Evolutionary conservation across 53 echinoderm and acorn worm genomes (phyloP).

Genomic region (Antedon mediterranea): DNA sequence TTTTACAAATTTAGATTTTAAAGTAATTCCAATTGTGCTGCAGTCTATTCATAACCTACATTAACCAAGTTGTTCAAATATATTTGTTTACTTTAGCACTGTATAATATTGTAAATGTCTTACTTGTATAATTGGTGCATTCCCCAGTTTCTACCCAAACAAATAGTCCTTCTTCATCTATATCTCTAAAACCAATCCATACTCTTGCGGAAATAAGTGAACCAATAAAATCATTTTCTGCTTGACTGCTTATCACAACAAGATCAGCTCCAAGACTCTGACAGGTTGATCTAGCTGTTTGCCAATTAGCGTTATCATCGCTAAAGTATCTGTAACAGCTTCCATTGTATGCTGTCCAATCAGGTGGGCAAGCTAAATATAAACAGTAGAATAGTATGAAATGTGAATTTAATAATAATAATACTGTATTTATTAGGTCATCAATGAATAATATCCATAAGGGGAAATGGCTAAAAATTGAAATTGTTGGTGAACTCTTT

Average conservation of each 20-base stretch:
- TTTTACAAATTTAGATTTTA: too few relatives aligned
- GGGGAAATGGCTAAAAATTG: too few relatives aligned
- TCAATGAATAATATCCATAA: too few relatives aligned
- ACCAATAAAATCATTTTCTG: neutral
- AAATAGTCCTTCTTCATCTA: neutral
- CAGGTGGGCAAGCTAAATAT: too few relatives aligned
- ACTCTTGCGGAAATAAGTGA: neutral
- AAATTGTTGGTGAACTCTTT: too few relatives aligned
- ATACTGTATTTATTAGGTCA: too few relatives aligned
- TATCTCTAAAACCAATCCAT: neutral
- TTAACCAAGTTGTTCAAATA: too few relatives aligned
- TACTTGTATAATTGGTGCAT: neutral
- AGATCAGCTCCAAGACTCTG: neutral
- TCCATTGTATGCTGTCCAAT: neutral
- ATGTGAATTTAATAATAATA: too few relatives aligned
- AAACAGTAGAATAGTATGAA: too few relatives aligned
- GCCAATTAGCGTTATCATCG: neutral
- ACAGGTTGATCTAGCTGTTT: neutral
- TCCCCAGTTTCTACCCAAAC: neutral
- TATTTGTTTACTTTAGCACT: too few relatives aligned
- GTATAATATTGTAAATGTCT: neutral
- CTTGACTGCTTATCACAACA: neutral
- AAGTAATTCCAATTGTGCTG: too few relatives aligned
- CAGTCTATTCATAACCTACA: too few relatives aligned
- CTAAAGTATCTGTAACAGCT: neutral